phyloP scores from a whole-genome alignment of 35 echinoderm and acorn worm species.

The Apostichopus japonicus region DNA sequence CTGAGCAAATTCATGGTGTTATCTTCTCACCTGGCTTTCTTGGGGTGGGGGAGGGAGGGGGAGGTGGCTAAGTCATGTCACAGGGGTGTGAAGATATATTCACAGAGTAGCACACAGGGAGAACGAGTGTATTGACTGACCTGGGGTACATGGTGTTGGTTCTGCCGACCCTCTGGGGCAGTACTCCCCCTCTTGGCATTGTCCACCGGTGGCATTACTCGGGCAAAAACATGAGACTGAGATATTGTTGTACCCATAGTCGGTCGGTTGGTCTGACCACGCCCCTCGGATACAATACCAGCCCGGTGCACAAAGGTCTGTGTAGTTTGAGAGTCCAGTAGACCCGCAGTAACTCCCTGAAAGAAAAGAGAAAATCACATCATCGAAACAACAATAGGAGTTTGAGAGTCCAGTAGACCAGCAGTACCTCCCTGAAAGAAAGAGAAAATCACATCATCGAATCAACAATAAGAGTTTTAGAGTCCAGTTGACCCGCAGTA shows the following conservation, averaged over 20 bases:
- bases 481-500: too few relatives aligned
- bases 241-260: constrained; percentile 89
- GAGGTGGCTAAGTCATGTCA: background rate
- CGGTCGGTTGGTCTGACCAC: constrained; percentile 87
- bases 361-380: too few relatives aligned
- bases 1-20: too few relatives aligned
- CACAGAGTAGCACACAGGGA: too few relatives aligned
- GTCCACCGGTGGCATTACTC: constrained; percentile 90
- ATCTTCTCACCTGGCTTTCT: background rate
- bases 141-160: constrained; percentile 84
- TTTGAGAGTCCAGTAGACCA: too few relatives aligned
- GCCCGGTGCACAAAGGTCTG: constrained; percentile 76
- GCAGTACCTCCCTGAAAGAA: too few relatives aligned
- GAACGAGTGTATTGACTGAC: background rate
- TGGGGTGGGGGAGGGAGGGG: background rate
- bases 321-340: constrained; percentile 69
- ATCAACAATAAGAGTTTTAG: too few relatives aligned
- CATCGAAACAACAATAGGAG: too few relatives aligned
- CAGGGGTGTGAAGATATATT: too few relatives aligned
- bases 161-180: constrained; percentile 84
- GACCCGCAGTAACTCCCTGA: constrained; percentile 83
- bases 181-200: constrained; percentile 88
- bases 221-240: constrained; percentile 86
- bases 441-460: too few relatives aligned
- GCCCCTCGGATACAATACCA: constrained; percentile 97